These are phyloP conservation scores for Aramus guarauna DNA, from an alignment of 2,113 vertebrate species.

Conservation along the genomic window DNA sequence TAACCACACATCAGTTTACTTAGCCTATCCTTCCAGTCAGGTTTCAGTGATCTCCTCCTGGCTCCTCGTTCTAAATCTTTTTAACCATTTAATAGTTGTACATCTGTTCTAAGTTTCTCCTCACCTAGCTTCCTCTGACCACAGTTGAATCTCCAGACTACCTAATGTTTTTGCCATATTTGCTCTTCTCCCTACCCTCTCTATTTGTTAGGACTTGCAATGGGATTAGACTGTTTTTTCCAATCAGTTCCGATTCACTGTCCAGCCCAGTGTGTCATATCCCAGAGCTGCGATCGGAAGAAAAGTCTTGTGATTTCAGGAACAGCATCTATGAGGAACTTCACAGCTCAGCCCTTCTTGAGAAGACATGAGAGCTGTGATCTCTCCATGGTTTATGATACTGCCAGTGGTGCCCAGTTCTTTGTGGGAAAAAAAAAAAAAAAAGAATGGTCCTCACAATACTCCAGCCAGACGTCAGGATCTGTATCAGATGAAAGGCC, in stretches of 20 bases:
- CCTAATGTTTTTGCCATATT: background rate
- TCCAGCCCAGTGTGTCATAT: background rate
- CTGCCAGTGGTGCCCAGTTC: background rate
- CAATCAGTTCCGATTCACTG: background rate
- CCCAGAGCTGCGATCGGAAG: accelerated
- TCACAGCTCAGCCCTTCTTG: background rate
- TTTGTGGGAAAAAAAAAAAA: background rate
- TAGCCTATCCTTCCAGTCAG: background rate
- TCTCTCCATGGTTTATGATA: background rate
- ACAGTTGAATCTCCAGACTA: background rate
- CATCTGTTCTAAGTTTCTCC: background rate
- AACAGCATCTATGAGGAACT: background rate
- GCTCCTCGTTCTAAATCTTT: background rate
- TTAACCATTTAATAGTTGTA: background rate
- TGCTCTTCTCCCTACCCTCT: background rate
- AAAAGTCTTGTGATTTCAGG: background rate
- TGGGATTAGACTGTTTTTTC: background rate
- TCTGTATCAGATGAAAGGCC: background rate
- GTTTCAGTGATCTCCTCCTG: background rate
- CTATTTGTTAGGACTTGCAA: background rate
- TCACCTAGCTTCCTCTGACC: background rate
- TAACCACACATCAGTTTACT: background rate
- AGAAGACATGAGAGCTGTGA: background rate
- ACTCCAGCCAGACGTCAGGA: background rate
- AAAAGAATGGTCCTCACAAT: background rate